Conservation (phyloP, 2,888 invertebrate species). For the Pristionchus maxplancki region DNA sequence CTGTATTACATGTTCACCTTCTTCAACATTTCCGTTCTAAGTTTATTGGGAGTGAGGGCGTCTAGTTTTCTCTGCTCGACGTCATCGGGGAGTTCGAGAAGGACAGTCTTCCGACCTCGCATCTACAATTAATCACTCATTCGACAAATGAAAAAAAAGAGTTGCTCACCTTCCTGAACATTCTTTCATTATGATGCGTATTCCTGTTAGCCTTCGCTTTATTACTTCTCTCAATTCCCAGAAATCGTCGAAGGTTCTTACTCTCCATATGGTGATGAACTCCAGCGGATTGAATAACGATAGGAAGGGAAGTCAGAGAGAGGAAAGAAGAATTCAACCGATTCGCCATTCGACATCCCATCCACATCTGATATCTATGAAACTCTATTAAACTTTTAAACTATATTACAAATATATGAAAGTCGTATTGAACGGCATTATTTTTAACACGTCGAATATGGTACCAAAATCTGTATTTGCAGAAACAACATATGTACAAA, state of each 20-base stretch:
- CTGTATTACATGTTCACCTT: slow-evolving; percentile 53
- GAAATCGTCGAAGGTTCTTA: slow-evolving; percentile 65
- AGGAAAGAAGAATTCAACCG: slow-evolving; percentile 10
- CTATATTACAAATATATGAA: slow-evolving; percentile 17
- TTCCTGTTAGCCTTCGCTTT: slow-evolving; percentile 73
- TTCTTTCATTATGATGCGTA: slow-evolving; percentile 74
- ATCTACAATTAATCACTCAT: slow-evolving; percentile 61
- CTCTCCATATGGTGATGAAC: slow-evolving; percentile 76
- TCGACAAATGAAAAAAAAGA: not conserved
- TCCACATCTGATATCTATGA: slow-evolving; percentile 11
- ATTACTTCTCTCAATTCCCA: slow-evolving; percentile 70
- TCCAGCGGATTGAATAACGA: slow-evolving; percentile 54
- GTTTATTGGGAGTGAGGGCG: slow-evolving; percentile 64
- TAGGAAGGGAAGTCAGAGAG: not conserved
- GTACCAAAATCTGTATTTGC: not conserved
- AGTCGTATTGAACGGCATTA: slow-evolving; percentile 1
- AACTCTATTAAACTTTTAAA: not conserved
- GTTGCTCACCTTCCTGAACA: slow-evolving; percentile 68
- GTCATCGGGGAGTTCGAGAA: slow-evolving; percentile 73
- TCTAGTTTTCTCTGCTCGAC: slow-evolving; percentile 61
- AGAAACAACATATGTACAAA: slow-evolving; percentile 19
- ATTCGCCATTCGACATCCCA: not conserved
- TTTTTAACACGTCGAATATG: not conserved
- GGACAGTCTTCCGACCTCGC: slow-evolving; percentile 72
- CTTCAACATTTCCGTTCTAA: slow-evolving; percentile 69